Conservation (phyloP, 2,888 invertebrate species). For the Electrophaes corylata region DNA sequence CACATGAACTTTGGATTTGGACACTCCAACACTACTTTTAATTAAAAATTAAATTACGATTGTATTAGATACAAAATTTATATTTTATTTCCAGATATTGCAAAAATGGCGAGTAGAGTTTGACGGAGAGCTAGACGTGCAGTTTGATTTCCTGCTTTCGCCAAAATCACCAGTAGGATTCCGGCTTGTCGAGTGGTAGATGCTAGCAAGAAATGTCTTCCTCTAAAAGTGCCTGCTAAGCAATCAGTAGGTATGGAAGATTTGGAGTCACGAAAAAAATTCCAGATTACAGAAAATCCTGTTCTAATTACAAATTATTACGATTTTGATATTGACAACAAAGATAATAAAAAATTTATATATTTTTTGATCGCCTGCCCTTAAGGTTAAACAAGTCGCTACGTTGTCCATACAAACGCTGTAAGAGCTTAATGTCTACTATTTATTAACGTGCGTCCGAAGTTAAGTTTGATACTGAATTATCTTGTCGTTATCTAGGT, state of each 20-base stretch:
- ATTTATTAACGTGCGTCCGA: too few species aligned
- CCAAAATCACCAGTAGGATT: constrained; percentile 90
- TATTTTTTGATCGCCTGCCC: too few species aligned
- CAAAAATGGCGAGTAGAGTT: constrained; percentile 89
- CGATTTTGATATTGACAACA: not conserved
- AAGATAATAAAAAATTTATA: not conserved
- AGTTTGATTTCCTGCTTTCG: constrained; percentile 92
- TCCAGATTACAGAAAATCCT: not conserved
- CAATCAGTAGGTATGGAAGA: not conserved
- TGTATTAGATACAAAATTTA: too few species aligned
- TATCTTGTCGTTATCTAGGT: too few species aligned
- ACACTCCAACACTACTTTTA: too few species aligned
- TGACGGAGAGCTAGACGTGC: constrained; percentile 87
- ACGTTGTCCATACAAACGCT: too few species aligned
- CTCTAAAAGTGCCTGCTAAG: not conserved
- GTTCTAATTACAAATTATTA: not conserved
- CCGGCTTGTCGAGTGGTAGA: constrained; percentile 85
- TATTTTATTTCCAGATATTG: constrained; percentile 84
- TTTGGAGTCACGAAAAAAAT: not conserved
- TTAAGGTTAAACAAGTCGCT: too few species aligned
- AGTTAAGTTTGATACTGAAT: too few species aligned
- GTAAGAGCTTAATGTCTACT: too few species aligned
- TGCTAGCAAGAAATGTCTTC: not conserved
- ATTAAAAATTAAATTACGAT: too few species aligned
- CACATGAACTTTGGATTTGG: too few species aligned